These are phyloP conservation scores for Tetragonula clypearis DNA, from an alignment of 1,140 invertebrate genomes.

Conservation along the genomic window DNA sequence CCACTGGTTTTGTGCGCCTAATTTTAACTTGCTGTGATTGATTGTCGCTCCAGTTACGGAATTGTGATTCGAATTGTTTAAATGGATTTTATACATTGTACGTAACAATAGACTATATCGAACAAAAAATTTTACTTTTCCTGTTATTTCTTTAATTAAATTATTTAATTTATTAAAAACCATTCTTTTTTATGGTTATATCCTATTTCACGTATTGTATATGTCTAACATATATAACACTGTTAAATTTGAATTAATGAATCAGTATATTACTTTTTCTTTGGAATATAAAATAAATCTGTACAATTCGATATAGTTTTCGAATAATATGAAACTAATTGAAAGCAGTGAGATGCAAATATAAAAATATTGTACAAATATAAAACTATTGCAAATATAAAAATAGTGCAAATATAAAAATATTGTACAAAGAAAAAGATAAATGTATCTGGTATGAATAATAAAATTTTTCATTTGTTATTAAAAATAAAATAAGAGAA, in stretches of 20 bases:
- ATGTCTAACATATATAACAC: no score
- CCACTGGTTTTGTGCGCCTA: constrained; percentile 21
- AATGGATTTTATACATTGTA: neutral
- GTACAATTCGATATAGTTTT: neutral
- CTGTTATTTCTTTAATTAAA: no score
- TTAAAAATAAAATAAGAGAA: neutral
- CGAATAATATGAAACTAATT: no score
- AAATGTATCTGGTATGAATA: no score
- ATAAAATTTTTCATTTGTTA: neutral
- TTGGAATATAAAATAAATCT: neutral
- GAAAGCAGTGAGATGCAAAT: no score
- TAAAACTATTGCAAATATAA: no score
- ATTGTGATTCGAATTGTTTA: constrained; percentile 2
- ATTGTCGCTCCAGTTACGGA: neutral
- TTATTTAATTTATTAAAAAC: neutral
- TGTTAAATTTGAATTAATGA: neutral
- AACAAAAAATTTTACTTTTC: no score
- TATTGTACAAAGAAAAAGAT: no score
- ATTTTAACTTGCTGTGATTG: constrained; percentile 34
- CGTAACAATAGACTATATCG: neutral
- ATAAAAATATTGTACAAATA: no score
- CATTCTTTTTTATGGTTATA: neutral
- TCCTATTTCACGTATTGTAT: no score
- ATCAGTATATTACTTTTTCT: neutral
- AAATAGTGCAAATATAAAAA: no score